These are phyloP conservation scores for Chloroceryle amazona DNA, from an alignment of 2,797 vertebrate species.

Conservation along the genomic window DNA sequence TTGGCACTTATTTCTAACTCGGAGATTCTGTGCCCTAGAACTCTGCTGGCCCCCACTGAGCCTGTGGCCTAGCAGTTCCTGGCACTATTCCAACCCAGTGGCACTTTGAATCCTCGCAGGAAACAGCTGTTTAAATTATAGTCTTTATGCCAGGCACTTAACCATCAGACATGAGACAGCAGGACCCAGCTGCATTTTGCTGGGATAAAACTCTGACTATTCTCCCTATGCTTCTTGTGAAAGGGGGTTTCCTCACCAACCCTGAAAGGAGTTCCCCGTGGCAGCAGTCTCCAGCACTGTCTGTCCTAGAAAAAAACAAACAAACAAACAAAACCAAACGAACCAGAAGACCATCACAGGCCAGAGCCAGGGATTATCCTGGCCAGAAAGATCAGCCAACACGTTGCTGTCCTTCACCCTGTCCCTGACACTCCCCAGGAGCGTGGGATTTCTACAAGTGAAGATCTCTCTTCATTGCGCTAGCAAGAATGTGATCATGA, in stretches of 20 bases:
- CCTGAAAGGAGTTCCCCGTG: neutral
- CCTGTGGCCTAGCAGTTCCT: conserved; percentile 20
- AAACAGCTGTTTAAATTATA: conserved; percentile 44
- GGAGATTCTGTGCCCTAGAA: conserved; percentile 60
- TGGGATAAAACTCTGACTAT: neutral
- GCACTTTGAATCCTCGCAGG: conserved; percentile 46
- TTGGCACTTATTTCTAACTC: conserved; percentile 59
- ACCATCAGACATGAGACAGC: neutral
- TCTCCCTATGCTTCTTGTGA: neutral
- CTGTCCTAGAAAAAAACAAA: neutral
- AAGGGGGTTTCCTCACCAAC: conserved; percentile 23
- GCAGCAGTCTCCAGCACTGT: neutral
- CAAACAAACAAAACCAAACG: neutral
- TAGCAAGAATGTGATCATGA: neutral
- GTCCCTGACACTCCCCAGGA: neutral
- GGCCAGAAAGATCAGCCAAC: neutral
- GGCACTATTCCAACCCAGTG: conserved; percentile 39
- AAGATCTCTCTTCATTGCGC: neutral
- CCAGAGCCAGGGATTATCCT: neutral
- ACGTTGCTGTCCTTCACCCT: neutral
- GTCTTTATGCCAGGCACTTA: conserved; percentile 8
- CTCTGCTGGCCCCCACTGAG: conserved; percentile 21
- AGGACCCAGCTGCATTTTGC: neutral
- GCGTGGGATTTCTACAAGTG: neutral
- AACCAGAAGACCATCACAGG: neutral